Evolutionary conservation across 2,888 invertebrate species (phyloP).

Genomic region (Ommatoiulus sabulosus): DNA sequence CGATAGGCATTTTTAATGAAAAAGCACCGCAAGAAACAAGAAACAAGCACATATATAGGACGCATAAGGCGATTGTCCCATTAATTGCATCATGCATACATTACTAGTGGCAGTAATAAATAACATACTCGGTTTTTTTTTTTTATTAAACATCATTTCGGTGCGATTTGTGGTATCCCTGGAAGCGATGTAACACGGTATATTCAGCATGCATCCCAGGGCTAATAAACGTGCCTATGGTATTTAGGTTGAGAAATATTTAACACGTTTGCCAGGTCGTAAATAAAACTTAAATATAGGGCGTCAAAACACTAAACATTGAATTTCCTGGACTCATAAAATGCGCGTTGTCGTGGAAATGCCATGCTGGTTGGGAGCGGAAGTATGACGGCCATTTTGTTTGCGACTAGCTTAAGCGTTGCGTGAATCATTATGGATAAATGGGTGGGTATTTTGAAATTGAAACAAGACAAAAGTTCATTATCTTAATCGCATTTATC

Average conservation of each 20-base stretch:
- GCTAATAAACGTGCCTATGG: neutral
- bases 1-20: neutral
- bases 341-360: neutral
- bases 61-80: neutral
- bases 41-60: neutral
- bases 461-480: neutral
- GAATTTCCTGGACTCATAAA: neutral
- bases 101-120: neutral
- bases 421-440: conserved; percentile 13
- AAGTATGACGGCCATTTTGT: conserved; percentile 11
- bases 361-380: neutral
- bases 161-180: neutral
- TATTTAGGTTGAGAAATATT: conserved; percentile 21
- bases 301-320: neutral
- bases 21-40: neutral
- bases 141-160: neutral
- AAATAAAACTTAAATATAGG: neutral
- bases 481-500: conserved; percentile 32
- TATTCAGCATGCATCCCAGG: neutral
- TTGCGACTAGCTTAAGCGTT: neutral
- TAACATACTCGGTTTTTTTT: neutral
- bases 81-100: neutral
- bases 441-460: neutral
- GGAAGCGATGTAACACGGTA: neutral
- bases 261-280: neutral